phyloP scores from a whole-genome alignment of 2,113 vertebrate genomes.

The Tichodroma muraria region DNA sequence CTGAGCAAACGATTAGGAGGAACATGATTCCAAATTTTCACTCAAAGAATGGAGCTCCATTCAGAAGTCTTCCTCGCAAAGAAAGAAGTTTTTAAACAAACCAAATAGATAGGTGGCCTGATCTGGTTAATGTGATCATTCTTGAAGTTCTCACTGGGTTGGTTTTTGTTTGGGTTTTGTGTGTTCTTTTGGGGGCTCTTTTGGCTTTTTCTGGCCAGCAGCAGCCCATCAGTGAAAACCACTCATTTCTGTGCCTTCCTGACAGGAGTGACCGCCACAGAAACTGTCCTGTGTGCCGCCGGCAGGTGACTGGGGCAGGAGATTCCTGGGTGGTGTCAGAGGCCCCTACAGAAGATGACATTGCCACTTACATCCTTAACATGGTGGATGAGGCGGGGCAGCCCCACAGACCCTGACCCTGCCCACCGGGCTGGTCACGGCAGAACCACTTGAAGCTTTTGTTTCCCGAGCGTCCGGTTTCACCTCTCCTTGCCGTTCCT shows the following conservation, averaged over 20 bases:
- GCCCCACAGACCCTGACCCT: constrained; percentile 84
- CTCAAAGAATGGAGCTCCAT: neutral
- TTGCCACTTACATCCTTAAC: constrained; percentile 94
- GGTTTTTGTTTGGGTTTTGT: neutral
- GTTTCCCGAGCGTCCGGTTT: neutral
- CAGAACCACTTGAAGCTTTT: constrained; percentile 1
- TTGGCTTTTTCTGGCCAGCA: neutral
- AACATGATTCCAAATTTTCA: neutral
- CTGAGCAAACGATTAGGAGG: neutral
- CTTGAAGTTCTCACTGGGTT: neutral
- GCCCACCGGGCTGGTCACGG: neutral
- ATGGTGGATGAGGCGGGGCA: constrained; percentile 92
- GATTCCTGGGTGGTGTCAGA: constrained; percentile 98
- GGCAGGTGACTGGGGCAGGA: constrained; percentile 88
- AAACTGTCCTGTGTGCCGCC: constrained; percentile 94
- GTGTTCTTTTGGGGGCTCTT: neutral
- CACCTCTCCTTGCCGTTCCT: neutral
- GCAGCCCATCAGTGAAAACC: neutral
- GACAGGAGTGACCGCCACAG: constrained; percentile 91
- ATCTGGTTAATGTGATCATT: neutral
- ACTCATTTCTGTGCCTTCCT: constrained; percentile 43
- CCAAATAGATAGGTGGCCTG: neutral
- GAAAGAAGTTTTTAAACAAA: neutral
- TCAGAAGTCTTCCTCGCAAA: neutral
- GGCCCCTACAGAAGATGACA: constrained; percentile 91